Percentiles rank a stretch among this genome's conserved stretches.
Evolutionary conservation across 2,113 vertebrate genomes (phyloP).

Genomic region (Amblyornis subalaris): DNA sequence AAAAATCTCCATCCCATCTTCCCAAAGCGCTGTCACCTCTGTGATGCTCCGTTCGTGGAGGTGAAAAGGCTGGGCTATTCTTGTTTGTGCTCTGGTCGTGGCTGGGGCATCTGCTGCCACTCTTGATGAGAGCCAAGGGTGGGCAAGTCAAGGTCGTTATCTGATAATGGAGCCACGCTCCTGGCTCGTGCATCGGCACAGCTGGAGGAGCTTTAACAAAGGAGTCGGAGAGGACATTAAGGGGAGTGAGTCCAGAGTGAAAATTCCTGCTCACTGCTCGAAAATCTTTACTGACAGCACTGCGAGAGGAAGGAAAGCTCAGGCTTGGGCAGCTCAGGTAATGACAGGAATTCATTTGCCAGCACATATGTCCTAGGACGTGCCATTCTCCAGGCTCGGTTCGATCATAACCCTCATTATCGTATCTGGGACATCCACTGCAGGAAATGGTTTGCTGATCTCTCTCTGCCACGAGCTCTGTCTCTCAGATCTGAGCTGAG

Average conservation of each 20-base stretch:
- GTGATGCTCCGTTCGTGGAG: neutral
- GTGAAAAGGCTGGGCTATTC: neutral
- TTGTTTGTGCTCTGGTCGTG: neutral
- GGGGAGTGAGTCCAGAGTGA: neutral
- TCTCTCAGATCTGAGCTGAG: neutral
- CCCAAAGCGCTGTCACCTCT: neutral
- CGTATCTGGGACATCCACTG: neutral
- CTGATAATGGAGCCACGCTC: neutral
- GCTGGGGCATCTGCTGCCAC: neutral
- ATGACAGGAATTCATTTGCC: neutral
- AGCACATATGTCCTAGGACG: neutral
- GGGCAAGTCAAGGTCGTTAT: neutral
- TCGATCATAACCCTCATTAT: neutral
- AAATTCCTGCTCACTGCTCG: neutral
- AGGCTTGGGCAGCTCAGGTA: neutral
- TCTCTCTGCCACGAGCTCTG: neutral
- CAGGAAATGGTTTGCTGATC: neutral
- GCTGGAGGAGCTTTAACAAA: neutral
- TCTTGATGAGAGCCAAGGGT: neutral
- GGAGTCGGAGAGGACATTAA: neutral
- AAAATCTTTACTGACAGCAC: neutral
- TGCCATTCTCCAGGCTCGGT: neutral
- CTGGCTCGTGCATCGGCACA: neutral
- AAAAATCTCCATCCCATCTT: neutral
- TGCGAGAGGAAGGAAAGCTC: neutral